Evolutionary conservation across 2,797 vertebrate species (phyloP), one percentile per base, ranked within the genome.

Genomic region (Hoplostethus mediterraneus): DNA sequence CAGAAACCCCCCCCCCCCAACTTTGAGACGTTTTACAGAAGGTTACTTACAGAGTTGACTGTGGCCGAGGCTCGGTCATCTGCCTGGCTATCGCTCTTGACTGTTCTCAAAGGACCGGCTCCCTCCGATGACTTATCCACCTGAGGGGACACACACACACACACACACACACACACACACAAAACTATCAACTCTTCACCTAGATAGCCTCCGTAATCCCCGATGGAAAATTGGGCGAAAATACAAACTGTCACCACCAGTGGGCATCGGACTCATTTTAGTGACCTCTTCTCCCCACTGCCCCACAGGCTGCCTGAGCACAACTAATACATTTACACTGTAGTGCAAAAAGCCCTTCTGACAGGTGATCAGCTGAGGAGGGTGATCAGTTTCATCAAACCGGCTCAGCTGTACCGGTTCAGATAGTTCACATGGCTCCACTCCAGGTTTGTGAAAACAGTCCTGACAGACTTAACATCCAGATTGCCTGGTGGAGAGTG

Each of bases 1-100:
- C 21, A 21, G 21, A 21, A 21, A 21, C 21, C 21, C 21, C 21
- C 21, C 21, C 21, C 21, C 21, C 21, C 21, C 21, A 21, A 21
- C 21, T 21, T 21, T 21, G 21, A 21, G 21, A 38, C 6, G 6
- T 5, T 10, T 21, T 38, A 45, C 6, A 25, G 21, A n/a, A 28
- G 6, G 38, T 14, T 13, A 90, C 95, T 28, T 95, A 99, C 98
- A 86, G 94, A 94, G 90, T 95, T 98, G 83, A 94, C 89, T 52
- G 95, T 91, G 77, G 93, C 83, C 78, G 94, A 73, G 72, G 92
- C 81, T 89, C 98, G 95, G 53, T 99, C 98, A 56, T 99, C 98
- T 56, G 89, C 90, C 91, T 95, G 97, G 86, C 95, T 94, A 8
- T 98, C 98, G 69, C 94, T 94, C 94, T 99, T 99, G 66, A 96